phyloP scores from a whole-genome alignment of 35 echinoderm and acorn worm genomes.

The Amphiura filiformis region DNA sequence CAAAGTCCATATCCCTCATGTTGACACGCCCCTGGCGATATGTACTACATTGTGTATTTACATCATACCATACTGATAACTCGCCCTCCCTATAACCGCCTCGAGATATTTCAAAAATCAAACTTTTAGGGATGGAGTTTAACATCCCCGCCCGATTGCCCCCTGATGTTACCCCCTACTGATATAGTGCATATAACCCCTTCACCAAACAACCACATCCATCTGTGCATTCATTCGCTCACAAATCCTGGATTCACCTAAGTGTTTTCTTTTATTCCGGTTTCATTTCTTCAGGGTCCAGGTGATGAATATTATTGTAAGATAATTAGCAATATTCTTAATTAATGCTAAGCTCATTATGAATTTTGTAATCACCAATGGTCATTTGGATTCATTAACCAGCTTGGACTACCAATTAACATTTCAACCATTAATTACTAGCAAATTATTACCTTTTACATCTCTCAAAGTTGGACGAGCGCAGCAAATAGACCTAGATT shows the following conservation, averaged over 20 bases:
- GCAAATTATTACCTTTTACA: too few relatives aligned
- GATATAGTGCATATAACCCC: not conserved
- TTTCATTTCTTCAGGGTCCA: not conserved
- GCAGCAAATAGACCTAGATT: too few relatives aligned
- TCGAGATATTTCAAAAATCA: not conserved
- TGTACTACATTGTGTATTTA: slow-evolving; percentile 13
- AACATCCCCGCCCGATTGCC: not conserved
- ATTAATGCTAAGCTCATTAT: too few relatives aligned
- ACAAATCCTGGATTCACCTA: not conserved
- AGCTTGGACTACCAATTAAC: too few relatives aligned
- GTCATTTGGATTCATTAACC: too few relatives aligned
- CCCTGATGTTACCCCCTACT: not conserved
- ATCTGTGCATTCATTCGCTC: not conserved
- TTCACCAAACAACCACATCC: not conserved
- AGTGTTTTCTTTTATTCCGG: not conserved
- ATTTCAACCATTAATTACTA: too few relatives aligned
- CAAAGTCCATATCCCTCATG: not conserved
- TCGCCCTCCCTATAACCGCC: too few relatives aligned
- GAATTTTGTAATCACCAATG: too few relatives aligned
- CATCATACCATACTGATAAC: slow-evolving; percentile 4
- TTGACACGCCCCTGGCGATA: not conserved
- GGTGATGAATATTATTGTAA: not conserved
- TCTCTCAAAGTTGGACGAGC: too few relatives aligned
- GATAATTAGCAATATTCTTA: not conserved
- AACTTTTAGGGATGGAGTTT: slow-evolving; percentile 2